Evolutionary conservation across 1,140 invertebrate species (phyloP).

Genomic region (Neodiprion pinetum): DNA sequence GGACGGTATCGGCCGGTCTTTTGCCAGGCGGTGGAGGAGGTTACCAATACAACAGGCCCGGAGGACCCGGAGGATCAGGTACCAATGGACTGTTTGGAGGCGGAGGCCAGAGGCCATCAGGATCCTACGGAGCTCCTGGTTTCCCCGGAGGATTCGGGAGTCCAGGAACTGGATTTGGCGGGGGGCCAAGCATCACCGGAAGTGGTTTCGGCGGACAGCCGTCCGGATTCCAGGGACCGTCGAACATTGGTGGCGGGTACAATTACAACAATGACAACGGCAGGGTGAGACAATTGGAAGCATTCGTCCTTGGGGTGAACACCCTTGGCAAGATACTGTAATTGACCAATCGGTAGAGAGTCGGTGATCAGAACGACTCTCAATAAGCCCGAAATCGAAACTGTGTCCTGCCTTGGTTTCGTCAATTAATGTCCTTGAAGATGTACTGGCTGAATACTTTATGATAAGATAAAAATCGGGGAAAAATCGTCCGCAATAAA

Average conservation of each 20-base stretch:
- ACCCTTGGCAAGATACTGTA: too few species aligned
- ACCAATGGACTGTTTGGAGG: neutral
- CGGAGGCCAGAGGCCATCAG: conserved; percentile 17
- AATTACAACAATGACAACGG: conserved; percentile 38
- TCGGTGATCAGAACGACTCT: too few species aligned
- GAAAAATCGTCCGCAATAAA: too few species aligned
- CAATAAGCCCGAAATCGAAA: too few species aligned
- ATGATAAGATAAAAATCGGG: too few species aligned
- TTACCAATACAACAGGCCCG: conserved; percentile 53
- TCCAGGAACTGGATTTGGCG: conserved; percentile 9
- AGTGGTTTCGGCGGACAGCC: neutral
- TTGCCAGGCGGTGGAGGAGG: conserved; percentile 44
- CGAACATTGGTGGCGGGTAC: conserved; percentile 29
- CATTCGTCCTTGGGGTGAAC: neutral
- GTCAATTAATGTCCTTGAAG: too few species aligned
- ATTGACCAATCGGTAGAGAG: too few species aligned
- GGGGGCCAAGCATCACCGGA: neutral
- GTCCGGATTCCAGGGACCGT: conserved; percentile 31
- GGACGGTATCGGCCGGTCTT: conserved; percentile 44
- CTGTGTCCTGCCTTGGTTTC: too few species aligned
- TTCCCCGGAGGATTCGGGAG: too few species aligned
- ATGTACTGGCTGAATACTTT: too few species aligned
- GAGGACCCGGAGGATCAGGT: conserved; percentile 3
- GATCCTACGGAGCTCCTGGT: conserved; percentile 14
- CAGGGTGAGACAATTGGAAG: conserved; percentile 40